A percentile compares a stretch with the other conserved stretches of the same genome.
Evolutionary conservation across 2,113 vertebrate species (phyloP).

Genomic region (Fukomys damarensis): DNA sequence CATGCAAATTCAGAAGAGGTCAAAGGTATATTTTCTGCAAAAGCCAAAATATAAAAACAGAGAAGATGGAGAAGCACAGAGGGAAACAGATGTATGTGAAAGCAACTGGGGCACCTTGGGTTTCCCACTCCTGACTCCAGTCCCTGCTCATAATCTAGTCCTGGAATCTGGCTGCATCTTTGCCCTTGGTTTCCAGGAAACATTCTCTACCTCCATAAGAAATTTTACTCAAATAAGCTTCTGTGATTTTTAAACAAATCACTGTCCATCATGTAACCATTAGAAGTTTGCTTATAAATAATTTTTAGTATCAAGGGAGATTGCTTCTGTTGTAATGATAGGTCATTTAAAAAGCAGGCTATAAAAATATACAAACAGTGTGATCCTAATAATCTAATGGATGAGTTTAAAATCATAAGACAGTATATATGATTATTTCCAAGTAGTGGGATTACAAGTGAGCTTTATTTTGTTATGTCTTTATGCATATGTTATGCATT

Average conservation of each 20-base stretch:
- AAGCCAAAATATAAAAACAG: neutral
- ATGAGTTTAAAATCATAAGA: constrained; percentile 11
- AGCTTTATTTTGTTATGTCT: constrained; percentile 39
- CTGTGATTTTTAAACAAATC: constrained; percentile 13
- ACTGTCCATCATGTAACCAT: neutral
- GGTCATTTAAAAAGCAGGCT: neutral
- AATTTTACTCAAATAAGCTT: neutral
- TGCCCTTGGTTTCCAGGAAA: constrained; percentile 27
- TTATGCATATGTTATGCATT: neutral
- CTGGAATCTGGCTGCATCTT: neutral
- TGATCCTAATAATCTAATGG: constrained; percentile 20
- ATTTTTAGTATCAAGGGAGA: neutral
- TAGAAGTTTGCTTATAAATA: constrained; percentile 54
- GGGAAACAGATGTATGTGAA: neutral
- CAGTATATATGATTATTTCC: constrained; percentile 19
- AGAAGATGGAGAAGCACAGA: neutral
- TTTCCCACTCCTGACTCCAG: neutral
- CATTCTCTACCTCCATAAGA: neutral
- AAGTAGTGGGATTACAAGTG: neutral
- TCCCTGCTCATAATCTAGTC: neutral
- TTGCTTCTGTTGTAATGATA: constrained; percentile 15
- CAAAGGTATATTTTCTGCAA: neutral
- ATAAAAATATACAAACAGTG: neutral
- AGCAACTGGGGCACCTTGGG: neutral
- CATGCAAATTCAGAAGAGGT: neutral